Base-by-base conservation (phyloP, 2,113 vertebrate genomes). In the Centropus bengalensis region DNA sequence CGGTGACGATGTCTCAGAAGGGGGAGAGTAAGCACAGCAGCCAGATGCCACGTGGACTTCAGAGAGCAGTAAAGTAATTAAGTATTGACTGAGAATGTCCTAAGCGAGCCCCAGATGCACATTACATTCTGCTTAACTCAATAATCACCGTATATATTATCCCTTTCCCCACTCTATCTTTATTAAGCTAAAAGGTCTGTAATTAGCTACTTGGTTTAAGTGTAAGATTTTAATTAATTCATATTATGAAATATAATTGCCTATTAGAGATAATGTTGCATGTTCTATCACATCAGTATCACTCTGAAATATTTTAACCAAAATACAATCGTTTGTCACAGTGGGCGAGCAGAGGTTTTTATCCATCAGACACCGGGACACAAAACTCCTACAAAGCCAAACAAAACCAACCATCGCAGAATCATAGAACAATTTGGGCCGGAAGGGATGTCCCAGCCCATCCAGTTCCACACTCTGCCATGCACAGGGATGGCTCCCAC, bases 201-300 rank as follows among this genome's bases (percentile, higher is more conserved):
- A 96, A 97, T 97, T 96, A 97, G 92, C 82, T 94, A 86, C 59
- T 89, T 93, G 91, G 81, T 93, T 87, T 93, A 96, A 91, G 68
- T 82, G 75, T 64, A 60, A 93, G 56, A 69, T 81, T 92, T 91
- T 86, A 97, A 93, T 95, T 88, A 89, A 89, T 96, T 95, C 64
- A 9, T 66, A 52, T 80, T 59, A 93, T 77, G 67, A 88, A 88
- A 91, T 74, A 59, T 78, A 93, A 91, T 87, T 91, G 69, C 69
- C 85, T 77, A 81, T 80, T 70, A 76, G 86, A 85, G 84, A 55
- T 75, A 85, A 85, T 2, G 0, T 22, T 32, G 78, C 59, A 14
- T 0, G 0, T 83, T 91, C 75, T 82, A 47, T 79, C 81, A 66
- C 78, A 13, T 36, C 42, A 18, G 19, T 5, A 62, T 55, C 70